phyloP scores from a whole-genome alignment of 2,888 invertebrate species.

The Biston stratarius region DNA sequence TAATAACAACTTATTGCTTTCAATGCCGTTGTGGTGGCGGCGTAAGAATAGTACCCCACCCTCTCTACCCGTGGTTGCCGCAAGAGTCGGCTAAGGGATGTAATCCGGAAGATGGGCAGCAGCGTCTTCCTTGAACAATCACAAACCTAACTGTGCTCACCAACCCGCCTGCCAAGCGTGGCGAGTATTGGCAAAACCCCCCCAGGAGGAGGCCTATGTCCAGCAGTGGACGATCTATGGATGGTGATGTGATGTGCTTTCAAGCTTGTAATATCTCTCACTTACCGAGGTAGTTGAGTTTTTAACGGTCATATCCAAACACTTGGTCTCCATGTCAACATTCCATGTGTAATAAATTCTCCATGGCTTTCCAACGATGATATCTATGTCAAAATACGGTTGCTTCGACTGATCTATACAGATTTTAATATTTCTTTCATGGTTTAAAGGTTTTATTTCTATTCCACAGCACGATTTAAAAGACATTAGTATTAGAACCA shows the following conservation, averaged over 20 bases:
- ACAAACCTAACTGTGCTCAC: too few relatives aligned
- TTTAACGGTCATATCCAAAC: constrained; percentile 66
- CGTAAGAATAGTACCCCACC: too few relatives aligned
- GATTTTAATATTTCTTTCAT: constrained; percentile 41
- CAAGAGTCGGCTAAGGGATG: too few relatives aligned
- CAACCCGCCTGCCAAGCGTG: too few relatives aligned
- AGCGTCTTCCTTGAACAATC: too few relatives aligned
- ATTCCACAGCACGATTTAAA: constrained; percentile 16
- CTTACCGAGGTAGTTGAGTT: constrained; percentile 63
- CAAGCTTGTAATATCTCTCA: constrained; percentile 6
- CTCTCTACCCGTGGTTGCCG: too few relatives aligned
- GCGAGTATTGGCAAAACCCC: too few relatives aligned
- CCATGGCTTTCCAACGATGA: constrained; percentile 67
- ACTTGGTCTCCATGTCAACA: constrained; percentile 58
- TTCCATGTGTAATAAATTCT: constrained; percentile 73
- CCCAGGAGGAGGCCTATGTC: too few relatives aligned
- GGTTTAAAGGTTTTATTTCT: constrained; percentile 29
- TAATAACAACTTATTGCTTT: not conserved
- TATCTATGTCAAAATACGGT: constrained; percentile 67
- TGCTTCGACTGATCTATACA: constrained; percentile 58
- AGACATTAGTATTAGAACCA: constrained; percentile 7
- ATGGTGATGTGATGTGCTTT: too few relatives aligned
- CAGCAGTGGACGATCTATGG: too few relatives aligned
- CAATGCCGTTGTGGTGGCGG: too few relatives aligned
- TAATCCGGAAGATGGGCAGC: too few relatives aligned